Conservation (phyloP, 2,797 vertebrate genomes). For the Phalanger gymnotis region DNA sequence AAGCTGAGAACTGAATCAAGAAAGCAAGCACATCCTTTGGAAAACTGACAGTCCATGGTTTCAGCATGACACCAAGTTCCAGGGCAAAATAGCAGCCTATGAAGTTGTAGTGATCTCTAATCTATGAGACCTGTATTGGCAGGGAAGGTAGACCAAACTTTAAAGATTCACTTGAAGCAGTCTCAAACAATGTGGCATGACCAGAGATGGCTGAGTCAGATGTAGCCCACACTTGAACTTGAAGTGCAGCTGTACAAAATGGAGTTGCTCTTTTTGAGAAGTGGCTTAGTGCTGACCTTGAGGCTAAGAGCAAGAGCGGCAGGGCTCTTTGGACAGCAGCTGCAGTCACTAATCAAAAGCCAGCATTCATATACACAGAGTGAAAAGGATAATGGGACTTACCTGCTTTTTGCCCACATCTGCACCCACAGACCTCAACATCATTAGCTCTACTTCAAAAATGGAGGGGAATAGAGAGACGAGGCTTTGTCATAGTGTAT, state of each 20-base stretch:
- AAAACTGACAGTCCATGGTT: background rate
- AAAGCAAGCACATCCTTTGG: background rate
- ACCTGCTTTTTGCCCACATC: background rate
- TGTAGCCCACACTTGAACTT: background rate
- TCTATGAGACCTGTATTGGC: background rate
- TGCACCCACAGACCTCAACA: conserved; percentile 7
- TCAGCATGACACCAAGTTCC: background rate
- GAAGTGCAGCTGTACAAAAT: background rate
- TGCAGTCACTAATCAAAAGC: conserved; percentile 11
- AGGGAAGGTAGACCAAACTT: background rate
- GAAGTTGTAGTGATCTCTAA: background rate
- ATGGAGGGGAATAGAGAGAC: background rate
- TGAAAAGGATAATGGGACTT: background rate
- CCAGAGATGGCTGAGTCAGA: background rate
- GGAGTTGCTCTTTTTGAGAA: background rate
- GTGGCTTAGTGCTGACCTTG: conserved; percentile 10
- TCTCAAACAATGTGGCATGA: background rate
- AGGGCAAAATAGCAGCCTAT: background rate
- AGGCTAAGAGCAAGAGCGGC: conserved; percentile 19
- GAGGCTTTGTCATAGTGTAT: background rate
- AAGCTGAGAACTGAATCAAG: background rate
- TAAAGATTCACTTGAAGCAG: background rate
- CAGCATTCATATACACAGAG: background rate
- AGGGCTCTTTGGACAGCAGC: conserved; percentile 30
- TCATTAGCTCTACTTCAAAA: conserved; percentile 38